Evolutionary conservation across 2,888 invertebrate species (phyloP).

Genomic region (Beris chalybata): DNA sequence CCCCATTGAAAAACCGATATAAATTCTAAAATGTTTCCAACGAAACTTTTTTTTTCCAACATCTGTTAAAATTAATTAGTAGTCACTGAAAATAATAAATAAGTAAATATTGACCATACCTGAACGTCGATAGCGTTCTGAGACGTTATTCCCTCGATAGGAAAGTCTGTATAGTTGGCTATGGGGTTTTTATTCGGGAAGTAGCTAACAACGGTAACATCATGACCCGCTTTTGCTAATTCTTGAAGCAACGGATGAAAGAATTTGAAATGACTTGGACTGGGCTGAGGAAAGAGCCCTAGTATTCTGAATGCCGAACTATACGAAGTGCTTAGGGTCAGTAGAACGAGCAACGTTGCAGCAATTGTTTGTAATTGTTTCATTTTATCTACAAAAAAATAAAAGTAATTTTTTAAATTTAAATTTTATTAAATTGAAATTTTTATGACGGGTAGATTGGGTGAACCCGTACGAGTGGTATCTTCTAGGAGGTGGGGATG

Average conservation of each 20-base stretch:
- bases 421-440: too few species aligned
- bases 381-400: too few species aligned
- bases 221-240: conserved; percentile 57
- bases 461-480: too few species aligned
- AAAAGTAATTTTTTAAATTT: too few species aligned
- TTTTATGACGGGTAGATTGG: too few species aligned
- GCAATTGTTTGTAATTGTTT: too few species aligned
- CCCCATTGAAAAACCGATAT: conserved; percentile 53
- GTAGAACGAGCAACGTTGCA: too few species aligned
- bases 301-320: conserved; percentile 44
- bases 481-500: too few species aligned
- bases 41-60: conserved; percentile 49
- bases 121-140: conserved; percentile 47
- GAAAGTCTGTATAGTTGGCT: conserved; percentile 50
- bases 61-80: too few species aligned
- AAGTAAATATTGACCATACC: conserved; percentile 41
- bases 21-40: conserved; percentile 50
- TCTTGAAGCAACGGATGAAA: conserved; percentile 57
- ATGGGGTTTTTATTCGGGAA: conserved; percentile 55
- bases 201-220: conserved; percentile 58
- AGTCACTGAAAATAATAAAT: too few species aligned
- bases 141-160: conserved; percentile 43
- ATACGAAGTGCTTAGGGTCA: too few species aligned
- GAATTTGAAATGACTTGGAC: conserved; percentile 57
- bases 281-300: conserved; percentile 57